Conservation (phyloP, 2,113 vertebrate species). For the Cheilinus undulatus region DNA sequence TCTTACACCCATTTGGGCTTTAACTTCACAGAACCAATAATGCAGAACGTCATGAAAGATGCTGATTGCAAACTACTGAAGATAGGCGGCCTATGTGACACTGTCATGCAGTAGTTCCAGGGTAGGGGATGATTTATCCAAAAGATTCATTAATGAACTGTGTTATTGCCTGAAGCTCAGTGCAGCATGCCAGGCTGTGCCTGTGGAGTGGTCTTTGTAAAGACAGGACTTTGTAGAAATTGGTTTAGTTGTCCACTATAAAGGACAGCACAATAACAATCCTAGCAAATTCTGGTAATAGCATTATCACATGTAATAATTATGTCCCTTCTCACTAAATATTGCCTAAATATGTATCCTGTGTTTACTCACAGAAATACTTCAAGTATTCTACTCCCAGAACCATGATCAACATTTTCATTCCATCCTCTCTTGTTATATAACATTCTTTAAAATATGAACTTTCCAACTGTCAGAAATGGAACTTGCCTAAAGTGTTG, state of each 20-base stretch:
- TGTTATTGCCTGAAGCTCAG: conserved; percentile 70
- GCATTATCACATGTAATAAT: no score
- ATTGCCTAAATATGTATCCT: neutral
- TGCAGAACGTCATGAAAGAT: conserved; percentile 57
- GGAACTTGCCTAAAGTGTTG: no score
- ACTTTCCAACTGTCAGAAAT: no score
- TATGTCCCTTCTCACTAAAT: neutral
- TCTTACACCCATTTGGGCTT: conserved; percentile 23
- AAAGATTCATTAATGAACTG: conserved; percentile 75
- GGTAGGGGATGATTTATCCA: conserved; percentile 15
- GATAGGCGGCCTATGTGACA: conserved; percentile 33
- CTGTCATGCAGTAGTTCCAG: conserved; percentile 40
- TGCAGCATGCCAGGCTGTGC: conserved; percentile 63
- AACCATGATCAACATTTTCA: no score
- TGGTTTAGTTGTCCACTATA: conserved; percentile 36
- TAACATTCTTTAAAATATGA: neutral
- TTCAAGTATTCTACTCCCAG: neutral
- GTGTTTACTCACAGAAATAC: neutral
- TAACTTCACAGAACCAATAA: conserved; percentile 44
- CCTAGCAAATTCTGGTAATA: no score
- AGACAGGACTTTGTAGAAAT: conserved; percentile 37
- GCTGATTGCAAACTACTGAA: conserved; percentile 68
- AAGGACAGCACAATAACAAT: conserved; percentile 23
- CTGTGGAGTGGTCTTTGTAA: conserved; percentile 63
- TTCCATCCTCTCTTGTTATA: conserved; percentile 2